Evolutionary conservation across 2,113 vertebrate genomes (phyloP).

Genomic region (Equus quagga): DNA sequence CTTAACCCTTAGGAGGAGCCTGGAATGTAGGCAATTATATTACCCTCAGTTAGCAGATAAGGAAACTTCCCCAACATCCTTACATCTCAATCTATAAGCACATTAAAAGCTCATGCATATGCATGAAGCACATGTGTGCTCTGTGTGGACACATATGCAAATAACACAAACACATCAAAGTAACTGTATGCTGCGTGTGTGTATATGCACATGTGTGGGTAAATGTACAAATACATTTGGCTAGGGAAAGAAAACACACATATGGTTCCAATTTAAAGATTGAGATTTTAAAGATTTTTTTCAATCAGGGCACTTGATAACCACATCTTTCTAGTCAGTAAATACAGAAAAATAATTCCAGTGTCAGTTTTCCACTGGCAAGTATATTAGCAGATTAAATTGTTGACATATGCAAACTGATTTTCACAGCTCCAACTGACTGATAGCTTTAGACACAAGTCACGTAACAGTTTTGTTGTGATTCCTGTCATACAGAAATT

Average conservation of each 20-base stretch:
- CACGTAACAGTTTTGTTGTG: slow-evolving; percentile 60
- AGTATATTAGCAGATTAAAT: slow-evolving; percentile 76
- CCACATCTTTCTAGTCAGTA: slow-evolving; percentile 59
- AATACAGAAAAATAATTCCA: slow-evolving; percentile 73
- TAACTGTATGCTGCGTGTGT: not conserved
- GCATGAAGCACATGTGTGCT: not conserved
- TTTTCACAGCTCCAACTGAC: slow-evolving; percentile 59
- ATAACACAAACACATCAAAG: slow-evolving; percentile 2
- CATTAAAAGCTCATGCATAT: slow-evolving; percentile 19
- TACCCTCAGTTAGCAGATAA: not conserved
- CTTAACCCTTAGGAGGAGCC: not conserved
- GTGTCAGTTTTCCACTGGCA: slow-evolving; percentile 64
- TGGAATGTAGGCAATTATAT: not conserved
- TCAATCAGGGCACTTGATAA: slow-evolving; percentile 64
- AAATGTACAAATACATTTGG: slow-evolving; percentile 7
- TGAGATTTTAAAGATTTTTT: slow-evolving; percentile 62
- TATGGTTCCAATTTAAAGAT: slow-evolving; percentile 64
- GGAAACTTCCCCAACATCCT: not conserved
- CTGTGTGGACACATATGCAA: not conserved
- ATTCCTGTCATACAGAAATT: slow-evolving; percentile 61
- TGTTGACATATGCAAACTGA: slow-evolving; percentile 76
- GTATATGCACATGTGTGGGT: not conserved
- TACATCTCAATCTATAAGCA: not conserved
- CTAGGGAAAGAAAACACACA: slow-evolving; percentile 52
- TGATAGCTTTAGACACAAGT: slow-evolving; percentile 68